Percentiles rank a stretch among this genome's conserved stretches.
phyloP scores from a whole-genome alignment of 2,888 invertebrate species.

The Scaptodrosophila latifasciaeformis region DNA sequence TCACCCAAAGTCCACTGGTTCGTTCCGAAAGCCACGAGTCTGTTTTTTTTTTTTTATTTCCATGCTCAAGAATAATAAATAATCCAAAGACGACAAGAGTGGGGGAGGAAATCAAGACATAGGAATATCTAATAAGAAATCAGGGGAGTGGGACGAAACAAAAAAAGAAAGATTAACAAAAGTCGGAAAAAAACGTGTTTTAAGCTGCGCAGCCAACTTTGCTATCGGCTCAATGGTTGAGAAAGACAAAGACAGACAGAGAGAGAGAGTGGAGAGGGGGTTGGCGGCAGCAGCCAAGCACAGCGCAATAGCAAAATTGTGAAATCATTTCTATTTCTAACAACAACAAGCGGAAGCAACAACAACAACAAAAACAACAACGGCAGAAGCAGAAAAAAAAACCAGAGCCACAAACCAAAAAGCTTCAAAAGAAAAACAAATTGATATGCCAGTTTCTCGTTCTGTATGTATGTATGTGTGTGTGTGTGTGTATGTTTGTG shows the following conservation, averaged over 20 bases:
- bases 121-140: constrained; percentile 57
- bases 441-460: constrained; percentile 19
- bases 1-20: constrained; percentile 29
- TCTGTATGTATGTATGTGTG: too few relatives aligned
- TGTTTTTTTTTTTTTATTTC: too few relatives aligned
- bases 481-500: too few relatives aligned
- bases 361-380: constrained; percentile 26
- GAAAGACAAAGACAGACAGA: not conserved
- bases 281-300: constrained; percentile 14
- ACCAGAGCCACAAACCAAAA: constrained; percentile 21
- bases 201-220: constrained; percentile 4
- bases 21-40: constrained; percentile 19
- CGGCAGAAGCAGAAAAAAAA: not conserved
- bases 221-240: constrained; percentile 2
- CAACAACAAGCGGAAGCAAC: constrained; percentile 50
- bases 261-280: not conserved
- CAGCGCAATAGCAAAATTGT: constrained; percentile 49
- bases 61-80: constrained; percentile 44
- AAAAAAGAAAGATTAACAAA: constrained; percentile 6
- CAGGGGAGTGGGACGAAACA: too few relatives aligned
- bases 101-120: constrained; percentile 10
- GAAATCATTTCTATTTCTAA: constrained; percentile 67
- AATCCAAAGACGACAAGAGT: constrained; percentile 25
- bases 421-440: constrained; percentile 20
- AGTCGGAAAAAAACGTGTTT: constrained; percentile 42